Evolutionary conservation across 2,888 invertebrate species (phyloP), one percentile per base, ranked within the genome.

Genomic region (Teleogryllus oceanicus): DNA sequence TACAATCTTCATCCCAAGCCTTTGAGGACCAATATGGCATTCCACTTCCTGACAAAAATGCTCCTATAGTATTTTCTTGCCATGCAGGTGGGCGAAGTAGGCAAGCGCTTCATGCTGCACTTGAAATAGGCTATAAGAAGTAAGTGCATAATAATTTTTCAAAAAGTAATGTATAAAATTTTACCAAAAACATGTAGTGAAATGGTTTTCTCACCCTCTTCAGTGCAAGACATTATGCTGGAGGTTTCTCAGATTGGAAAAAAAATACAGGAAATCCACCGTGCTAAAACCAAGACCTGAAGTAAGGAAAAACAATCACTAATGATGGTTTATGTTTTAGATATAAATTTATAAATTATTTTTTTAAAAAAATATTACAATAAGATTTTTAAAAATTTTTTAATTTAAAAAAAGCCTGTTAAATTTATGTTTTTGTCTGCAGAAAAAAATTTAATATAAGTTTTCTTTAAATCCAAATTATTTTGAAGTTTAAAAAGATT

Each of bases 1-100:
- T 92, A 8, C 85, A 87, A 80, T 85, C 86, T 80, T 85, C 89
- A 83, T 87, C 88, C 0, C 87, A 89, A 74, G 88, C 89, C 50
- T 94, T 94, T 85, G 84, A 89, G 83, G 83, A 88, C 74, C 88
- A 86, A 81, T 94, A 89, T 85, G 88, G 89, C 0, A 89, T 88
- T 80, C 84, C 87, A 0, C 93, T 93, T 84, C 94, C 94, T 0
- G 82, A 85, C 1, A 85, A 87, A 79, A 86, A 90, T 75, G 89
- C 90, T 4, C 89, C 90, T 83, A 87, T 94, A 2, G 92, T 94
- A 83, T 90, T 94, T 83, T 92, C 91, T 78, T 94, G 94, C 85
- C 91, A 89, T 86, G 89, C 91, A 81, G 94, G 94, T 13, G 91
- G 87, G 84, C 89, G 94, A 84, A 92, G 92, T 83, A 89, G 88